Evolutionary conservation across 1,140 invertebrate genomes (phyloP).

Genomic region (Lasioglossum baleicum): DNA sequence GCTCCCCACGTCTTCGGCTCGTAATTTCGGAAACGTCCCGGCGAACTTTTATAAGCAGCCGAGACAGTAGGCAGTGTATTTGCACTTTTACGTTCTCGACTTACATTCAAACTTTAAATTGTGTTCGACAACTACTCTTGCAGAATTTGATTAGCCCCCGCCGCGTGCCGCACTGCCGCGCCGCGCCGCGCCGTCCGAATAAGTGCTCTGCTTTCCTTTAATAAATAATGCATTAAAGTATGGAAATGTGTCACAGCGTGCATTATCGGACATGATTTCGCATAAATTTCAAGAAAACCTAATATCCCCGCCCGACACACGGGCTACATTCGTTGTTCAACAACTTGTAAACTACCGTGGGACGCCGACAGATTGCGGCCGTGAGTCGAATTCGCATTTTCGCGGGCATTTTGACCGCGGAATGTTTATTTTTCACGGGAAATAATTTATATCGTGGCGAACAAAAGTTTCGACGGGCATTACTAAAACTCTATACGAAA

Average conservation of each 20-base stretch:
- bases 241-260: not conserved
- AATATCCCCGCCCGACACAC: no score
- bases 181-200: not conserved
- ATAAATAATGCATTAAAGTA: slow-evolving; percentile 9
- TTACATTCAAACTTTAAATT: slow-evolving; percentile 36
- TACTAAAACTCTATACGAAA: no score
- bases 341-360: not conserved
- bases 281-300: not conserved
- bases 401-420: no score
- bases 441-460: no score
- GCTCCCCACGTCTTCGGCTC: not conserved
- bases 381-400: no score
- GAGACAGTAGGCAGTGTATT: slow-evolving; percentile 16
- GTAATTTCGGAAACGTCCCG: slow-evolving; percentile 9
- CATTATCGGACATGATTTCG: not conserved
- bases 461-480: no score
- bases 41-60: slow-evolving; percentile 2
- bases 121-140: slow-evolving; percentile 16
- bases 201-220: slow-evolving; percentile 12
- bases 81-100: slow-evolving; percentile 12
- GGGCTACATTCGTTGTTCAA: not conserved
- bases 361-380: no score
- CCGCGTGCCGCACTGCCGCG: no score
- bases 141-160: slow-evolving; percentile 16
- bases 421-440: no score